These are phyloP conservation scores for Vulpes ferrilata DNA, from an alignment of 2,113 vertebrate species.

Conservation along the genomic window DNA sequence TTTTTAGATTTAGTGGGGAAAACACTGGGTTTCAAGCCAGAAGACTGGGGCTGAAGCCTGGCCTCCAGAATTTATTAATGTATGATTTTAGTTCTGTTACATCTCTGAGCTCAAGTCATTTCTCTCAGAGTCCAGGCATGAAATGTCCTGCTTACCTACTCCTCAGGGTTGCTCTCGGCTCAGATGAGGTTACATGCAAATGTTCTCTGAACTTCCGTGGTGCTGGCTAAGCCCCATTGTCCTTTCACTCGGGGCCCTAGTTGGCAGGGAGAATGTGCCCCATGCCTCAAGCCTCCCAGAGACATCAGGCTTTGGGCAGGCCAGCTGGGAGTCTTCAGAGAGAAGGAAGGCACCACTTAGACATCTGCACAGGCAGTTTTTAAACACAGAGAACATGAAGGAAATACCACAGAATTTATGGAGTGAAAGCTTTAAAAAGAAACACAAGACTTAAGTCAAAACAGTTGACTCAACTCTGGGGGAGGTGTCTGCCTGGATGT, in stretches of 20 bases:
- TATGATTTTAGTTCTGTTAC: neutral
- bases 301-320: neutral
- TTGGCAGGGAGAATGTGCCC: neutral
- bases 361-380: constrained; percentile 45
- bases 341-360: neutral
- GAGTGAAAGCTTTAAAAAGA: constrained; percentile 74
- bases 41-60: neutral
- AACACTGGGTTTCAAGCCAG: neutral
- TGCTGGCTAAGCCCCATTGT: fast-evolving
- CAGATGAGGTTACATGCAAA: neutral
- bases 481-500: constrained; percentile 18
- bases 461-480: constrained; percentile 66
- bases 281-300: neutral
- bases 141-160: neutral
- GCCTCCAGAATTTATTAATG: neutral
- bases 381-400: constrained; percentile 71
- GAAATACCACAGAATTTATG: constrained; percentile 78
- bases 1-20: neutral
- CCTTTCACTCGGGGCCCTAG: neutral
- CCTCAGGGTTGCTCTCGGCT: neutral
- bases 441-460: constrained; percentile 69
- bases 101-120: neutral
- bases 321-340: constrained; percentile 63
- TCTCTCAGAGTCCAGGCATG: neutral
- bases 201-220: fast-evolving